Evolutionary conservation across 1,140 invertebrate species (phyloP).

Genomic region (Microplitis mediator): DNA sequence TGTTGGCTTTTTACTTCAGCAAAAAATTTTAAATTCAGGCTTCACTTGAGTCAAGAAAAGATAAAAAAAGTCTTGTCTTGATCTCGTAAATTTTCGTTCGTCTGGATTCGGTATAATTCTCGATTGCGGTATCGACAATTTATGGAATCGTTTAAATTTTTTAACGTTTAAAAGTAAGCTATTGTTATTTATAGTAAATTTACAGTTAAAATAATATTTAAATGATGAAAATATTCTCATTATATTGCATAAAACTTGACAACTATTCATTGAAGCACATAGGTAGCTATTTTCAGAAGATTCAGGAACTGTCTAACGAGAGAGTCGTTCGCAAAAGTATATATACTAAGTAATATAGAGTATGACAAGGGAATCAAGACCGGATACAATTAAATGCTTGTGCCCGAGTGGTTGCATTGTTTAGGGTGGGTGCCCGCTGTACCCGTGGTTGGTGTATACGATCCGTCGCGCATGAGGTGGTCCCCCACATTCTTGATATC

Average conservation of each 20-base stretch:
- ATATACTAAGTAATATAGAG: conserved; percentile 14
- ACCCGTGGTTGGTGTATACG: conserved; percentile 1
- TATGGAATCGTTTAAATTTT: no score
- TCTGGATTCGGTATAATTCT: no score
- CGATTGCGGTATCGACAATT: no score
- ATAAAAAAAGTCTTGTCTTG: no score
- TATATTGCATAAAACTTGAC: background rate
- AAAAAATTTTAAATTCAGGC: no score
- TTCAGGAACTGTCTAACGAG: conserved; percentile 26
- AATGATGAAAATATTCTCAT: background rate
- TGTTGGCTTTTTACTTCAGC: no score
- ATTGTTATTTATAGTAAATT: no score
- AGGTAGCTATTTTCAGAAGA: background rate
- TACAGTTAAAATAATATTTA: no score
- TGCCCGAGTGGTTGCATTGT: conserved; percentile 49
- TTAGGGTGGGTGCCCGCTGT: conserved; percentile 32
- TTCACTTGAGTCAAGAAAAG: no score
- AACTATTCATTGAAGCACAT: background rate
- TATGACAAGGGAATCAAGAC: conserved; percentile 26
- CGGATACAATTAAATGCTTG: conserved; percentile 54
- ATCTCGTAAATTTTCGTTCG: no score
- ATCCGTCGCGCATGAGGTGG: background rate
- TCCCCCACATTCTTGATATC: conserved; percentile 16
- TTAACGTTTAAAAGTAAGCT: no score
- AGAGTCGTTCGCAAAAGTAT: background rate